phyloP scores from a whole-genome alignment of 1,140 invertebrate genomes.

The Papilio machaon region DNA sequence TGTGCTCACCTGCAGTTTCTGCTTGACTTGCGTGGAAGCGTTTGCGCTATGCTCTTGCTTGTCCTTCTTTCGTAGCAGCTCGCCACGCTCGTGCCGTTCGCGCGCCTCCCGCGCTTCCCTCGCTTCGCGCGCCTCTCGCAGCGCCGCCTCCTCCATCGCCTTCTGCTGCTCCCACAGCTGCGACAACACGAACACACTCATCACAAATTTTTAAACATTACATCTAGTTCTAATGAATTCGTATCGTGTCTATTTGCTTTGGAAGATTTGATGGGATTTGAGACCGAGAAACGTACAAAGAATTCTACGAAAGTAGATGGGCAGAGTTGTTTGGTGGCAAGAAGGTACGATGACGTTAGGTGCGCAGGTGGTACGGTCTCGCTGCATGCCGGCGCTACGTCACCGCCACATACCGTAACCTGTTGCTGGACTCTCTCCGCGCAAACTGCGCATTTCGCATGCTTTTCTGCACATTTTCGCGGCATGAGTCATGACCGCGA shows the following conservation, averaged over 20 bases:
- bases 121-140: slow-evolving; percentile 76
- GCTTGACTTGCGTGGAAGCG: slow-evolving; percentile 97
- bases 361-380: not conserved
- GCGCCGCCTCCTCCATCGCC: slow-evolving; percentile 85
- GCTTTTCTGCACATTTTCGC: slow-evolving; percentile 37
- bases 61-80: slow-evolving; percentile 94
- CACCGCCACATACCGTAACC: slow-evolving; percentile 29
- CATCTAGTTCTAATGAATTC: not conserved
- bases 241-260: not conserved
- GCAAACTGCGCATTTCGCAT: slow-evolving; percentile 44
- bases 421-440: slow-evolving; percentile 44
- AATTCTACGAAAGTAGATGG: no score
- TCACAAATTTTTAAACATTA: no score
- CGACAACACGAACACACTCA: slow-evolving; percentile 34
- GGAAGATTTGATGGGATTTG: not conserved
- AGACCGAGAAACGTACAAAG: no score
- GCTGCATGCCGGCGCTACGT: slow-evolving; percentile 30
- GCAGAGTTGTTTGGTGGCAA: not conserved
- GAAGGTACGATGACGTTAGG: not conserved
- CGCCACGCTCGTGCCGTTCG: slow-evolving; percentile 89
- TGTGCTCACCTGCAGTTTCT: slow-evolving; percentile 89
- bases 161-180: slow-evolving; percentile 93
- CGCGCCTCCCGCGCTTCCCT: slow-evolving; percentile 84
- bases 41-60: slow-evolving; percentile 97
- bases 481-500: slow-evolving; percentile 41